Evolutionary conservation across 2,888 invertebrate genomes (phyloP).

Genomic region (Rhodophaea formosa): DNA sequence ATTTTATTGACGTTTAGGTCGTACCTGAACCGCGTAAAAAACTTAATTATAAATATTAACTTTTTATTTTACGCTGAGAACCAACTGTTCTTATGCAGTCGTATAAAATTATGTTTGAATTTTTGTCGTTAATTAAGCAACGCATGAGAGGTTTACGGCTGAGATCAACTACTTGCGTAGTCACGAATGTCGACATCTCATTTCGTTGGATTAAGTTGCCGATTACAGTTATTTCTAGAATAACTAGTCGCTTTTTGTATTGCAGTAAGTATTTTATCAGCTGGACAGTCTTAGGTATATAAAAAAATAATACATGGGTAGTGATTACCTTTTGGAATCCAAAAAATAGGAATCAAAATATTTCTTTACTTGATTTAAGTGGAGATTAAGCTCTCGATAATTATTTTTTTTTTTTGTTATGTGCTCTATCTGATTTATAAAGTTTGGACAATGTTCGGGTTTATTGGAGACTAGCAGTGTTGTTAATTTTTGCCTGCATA

Average conservation of each 20-base stretch:
- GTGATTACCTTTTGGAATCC: no score
- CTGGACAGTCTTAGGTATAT: no score
- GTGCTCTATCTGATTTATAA: no score
- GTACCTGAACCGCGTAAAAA: neutral
- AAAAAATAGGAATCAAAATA: no score
- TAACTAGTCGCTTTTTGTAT: no score
- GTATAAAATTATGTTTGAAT: neutral
- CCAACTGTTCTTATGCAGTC: neutral
- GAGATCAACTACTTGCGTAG: neutral
- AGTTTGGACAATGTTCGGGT: no score
- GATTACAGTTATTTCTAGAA: neutral
- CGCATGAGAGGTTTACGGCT: neutral
- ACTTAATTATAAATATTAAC: neutral
- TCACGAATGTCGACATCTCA: neutral
- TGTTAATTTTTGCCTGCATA: neutral
- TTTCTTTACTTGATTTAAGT: no score
- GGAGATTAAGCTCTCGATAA: no score
- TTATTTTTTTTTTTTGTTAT: no score
- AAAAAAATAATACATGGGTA: no score
- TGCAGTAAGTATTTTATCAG: no score
- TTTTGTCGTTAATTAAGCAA: neutral
- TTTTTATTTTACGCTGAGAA: neutral
- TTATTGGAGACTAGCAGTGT: neutral
- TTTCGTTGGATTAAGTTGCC: neutral
- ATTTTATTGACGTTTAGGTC: neutral